These are phyloP conservation scores for Apeira syringaria DNA, from an alignment of 2,888 invertebrate genomes.

Conservation along the genomic window DNA sequence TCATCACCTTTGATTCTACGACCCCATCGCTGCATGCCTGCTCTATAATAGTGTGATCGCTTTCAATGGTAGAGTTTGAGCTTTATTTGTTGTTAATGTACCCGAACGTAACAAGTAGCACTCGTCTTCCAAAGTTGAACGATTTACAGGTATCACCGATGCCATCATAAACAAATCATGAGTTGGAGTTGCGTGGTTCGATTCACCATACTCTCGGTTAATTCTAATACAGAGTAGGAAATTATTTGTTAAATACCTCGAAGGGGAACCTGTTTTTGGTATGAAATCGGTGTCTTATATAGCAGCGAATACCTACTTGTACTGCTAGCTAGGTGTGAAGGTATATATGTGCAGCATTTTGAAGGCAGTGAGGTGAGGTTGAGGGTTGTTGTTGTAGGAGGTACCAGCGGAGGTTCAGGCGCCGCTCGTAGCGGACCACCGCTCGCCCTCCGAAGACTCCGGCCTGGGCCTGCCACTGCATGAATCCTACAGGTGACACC, in stretches of 20 bases:
- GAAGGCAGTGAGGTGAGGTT: slow-evolving; percentile 64
- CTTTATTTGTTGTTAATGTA: slow-evolving; percentile 36
- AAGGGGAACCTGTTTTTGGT: no score
- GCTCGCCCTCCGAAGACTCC: slow-evolving; percentile 97
- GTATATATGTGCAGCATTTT: slow-evolving; percentile 4
- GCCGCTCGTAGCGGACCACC: slow-evolving; percentile 87
- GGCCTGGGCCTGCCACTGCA: slow-evolving; percentile 94
- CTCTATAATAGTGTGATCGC: slow-evolving; percentile 55
- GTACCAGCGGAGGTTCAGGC: slow-evolving; percentile 69
- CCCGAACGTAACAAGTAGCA: slow-evolving; percentile 14
- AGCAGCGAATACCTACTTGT: no score
- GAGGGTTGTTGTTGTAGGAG: slow-evolving; percentile 84
- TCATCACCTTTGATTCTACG: slow-evolving; percentile 33
- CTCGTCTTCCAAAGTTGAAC: slow-evolving; percentile 3
- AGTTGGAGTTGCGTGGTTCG: slow-evolving; percentile 1
- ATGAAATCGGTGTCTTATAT: no score
- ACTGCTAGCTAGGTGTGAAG: no score
- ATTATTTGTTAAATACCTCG: no score
- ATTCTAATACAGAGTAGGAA: not conserved
- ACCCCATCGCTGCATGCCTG: slow-evolving; percentile 40
- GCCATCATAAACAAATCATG: slow-evolving; percentile 3
- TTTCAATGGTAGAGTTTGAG: slow-evolving; percentile 55
- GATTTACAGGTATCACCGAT: not conserved
- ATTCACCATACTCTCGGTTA: slow-evolving; percentile 3
- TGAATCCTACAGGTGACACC: slow-evolving; percentile 87